phyloP scores from a whole-genome alignment of 2,888 invertebrate species.

The Laspeyria flexula region DNA sequence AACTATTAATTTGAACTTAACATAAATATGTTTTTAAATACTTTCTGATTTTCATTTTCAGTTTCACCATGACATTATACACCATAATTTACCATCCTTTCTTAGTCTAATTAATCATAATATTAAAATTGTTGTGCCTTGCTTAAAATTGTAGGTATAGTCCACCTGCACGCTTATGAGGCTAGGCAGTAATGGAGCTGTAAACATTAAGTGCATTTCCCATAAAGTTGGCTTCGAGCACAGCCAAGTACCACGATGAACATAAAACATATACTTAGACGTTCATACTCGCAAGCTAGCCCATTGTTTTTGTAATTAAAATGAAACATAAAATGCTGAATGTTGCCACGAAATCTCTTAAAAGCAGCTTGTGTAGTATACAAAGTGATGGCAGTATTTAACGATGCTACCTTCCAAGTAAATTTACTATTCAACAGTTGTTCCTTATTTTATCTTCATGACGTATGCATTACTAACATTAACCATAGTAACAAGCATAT shows the following conservation, averaged over 20 bases:
- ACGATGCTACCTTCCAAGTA: not conserved
- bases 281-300: not conserved
- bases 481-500: no score
- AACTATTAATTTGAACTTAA: no score
- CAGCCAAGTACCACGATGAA: not conserved
- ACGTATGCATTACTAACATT: no score
- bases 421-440: not conserved
- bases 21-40: no score
- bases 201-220: constrained; percentile 46
- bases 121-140: not conserved
- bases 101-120: not conserved
- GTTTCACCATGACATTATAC: no score
- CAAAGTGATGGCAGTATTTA: not conserved
- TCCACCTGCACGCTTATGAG: constrained; percentile 17
- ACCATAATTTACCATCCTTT: not conserved
- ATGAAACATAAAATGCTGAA: not conserved
- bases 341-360: not conserved
- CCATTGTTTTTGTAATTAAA: constrained; percentile 8
- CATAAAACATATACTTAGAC: constrained; percentile 16
- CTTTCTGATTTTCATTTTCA: no score
- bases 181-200: constrained; percentile 24
- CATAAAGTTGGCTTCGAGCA: constrained; percentile 24
- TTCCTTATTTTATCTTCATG: no score
- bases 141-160: constrained; percentile 2
- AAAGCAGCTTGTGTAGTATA: not conserved